Base-by-base conservation (phyloP, 1,140 invertebrate species). In the Tetragonula clypearis region DNA sequence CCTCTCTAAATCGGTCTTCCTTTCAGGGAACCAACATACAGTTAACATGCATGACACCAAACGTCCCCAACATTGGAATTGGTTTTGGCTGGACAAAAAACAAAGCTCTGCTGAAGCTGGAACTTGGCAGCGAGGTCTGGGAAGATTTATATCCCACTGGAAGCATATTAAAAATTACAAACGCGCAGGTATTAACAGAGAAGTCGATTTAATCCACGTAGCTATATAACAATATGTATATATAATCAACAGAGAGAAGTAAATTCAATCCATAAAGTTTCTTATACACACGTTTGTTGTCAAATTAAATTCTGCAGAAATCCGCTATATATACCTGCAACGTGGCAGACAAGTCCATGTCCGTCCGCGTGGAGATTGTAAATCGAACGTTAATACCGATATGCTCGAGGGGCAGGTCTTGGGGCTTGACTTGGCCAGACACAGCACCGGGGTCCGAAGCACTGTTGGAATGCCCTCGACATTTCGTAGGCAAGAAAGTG, bases 1-100 rank as follows among this genome's bases (percentile, higher is more conserved):
- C 8, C n/a, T 23, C 8, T 5, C 49, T 53, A 53, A 35, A 17
- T 14, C 8, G 19, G 5, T 71, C 17, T 30, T 11, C 87, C 1
- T 84, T 73, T 2, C 73, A 94, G 94, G 94, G 94, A 11, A 93
- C 87, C 30, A 91, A 92, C 56, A 90, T 95, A 74, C 92, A 94
- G 75, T 77, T 95, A 68, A 92, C 93, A 41, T 95, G 95, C 78
- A 95, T 92, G 79, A 93, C 92, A 2, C 93, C 93, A 2, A 95
- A 94, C 65, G 93, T 94, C 92, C 92, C 88, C 30, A 93, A 92
- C 69, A 92, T 93, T 2, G 93, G 89, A 8, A 95, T 97, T n/a
- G 97, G 97, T 5, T 98, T 97, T 88, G 97, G 97, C 88, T 98
- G 97, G 97, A 97, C 97, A 0, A 96, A 97, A 84, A 97, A 97